These are phyloP conservation scores for Parasteatoda tepidariorum DNA, from an alignment of 1,140 invertebrate species.

Conservation along the genomic window DNA sequence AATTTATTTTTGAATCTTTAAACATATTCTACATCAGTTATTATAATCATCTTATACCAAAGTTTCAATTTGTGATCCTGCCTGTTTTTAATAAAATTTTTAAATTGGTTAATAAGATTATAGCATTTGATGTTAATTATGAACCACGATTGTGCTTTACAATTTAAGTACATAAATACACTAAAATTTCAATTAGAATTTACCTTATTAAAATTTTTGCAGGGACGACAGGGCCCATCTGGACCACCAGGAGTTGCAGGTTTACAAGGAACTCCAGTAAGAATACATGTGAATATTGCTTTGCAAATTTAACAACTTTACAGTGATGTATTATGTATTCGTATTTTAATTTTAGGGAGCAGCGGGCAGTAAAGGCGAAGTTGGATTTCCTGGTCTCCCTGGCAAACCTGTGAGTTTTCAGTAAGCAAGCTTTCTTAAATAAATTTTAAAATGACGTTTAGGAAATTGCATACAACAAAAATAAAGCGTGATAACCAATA, in stretches of 20 bases:
- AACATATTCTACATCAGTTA: too few species aligned
- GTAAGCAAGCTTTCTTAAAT: conserved; percentile 51
- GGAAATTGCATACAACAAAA: too few species aligned
- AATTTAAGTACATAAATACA: not conserved
- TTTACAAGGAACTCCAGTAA: conserved; percentile 63
- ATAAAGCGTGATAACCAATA: too few species aligned
- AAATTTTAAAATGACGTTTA: too few species aligned
- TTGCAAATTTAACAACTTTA: too few species aligned
- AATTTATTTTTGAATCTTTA: too few species aligned
- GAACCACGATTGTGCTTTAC: not conserved
- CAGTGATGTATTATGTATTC: too few species aligned
- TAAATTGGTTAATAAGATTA: not conserved
- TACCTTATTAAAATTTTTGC: conserved; percentile 62
- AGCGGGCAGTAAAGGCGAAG: conserved; percentile 33
- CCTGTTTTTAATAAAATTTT: too few species aligned
- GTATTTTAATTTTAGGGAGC: conserved; percentile 39
- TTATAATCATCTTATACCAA: too few species aligned
- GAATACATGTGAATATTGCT: not conserved
- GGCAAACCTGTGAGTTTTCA: conserved; percentile 58
- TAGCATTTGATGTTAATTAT: not conserved
- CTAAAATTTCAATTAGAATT: not conserved
- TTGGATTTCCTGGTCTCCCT: conserved; percentile 29
- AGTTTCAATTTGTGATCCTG: too few species aligned
- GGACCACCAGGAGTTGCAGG: conserved; percentile 67
- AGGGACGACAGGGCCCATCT: conserved; percentile 67